Base-by-base conservation (phyloP, 2,113 vertebrate genomes). In the Tiliqua scincoides region DNA sequence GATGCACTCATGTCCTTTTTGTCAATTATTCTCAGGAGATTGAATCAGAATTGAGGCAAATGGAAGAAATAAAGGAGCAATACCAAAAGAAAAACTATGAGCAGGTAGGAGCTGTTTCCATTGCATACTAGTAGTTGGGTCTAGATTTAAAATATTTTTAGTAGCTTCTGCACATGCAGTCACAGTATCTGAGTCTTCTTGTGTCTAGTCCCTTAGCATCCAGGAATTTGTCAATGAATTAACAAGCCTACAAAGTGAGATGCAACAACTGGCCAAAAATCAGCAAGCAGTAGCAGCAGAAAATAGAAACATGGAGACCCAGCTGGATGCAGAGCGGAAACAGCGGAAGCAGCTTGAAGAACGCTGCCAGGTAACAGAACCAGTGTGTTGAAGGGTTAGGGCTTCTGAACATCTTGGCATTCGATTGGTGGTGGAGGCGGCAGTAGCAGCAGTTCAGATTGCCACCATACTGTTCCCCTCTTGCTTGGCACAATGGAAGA, bases 11-110 rank as follows among this genome's bases (percentile, higher is more conserved):
- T 78, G 67, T 79, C 10, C 25, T 63, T 84, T 85, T 62, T 79
- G 68, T 81, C 61, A 61, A 75, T 25, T 81, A 68, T 73, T 91
- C 88, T 32, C 87, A 97, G 96, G 94, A 96, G 85, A 92, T 92
- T 86, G 93, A 96, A 90, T 87, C 54, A 52, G 90, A 96, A 79
- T 81, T 96, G 90, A 94, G 87, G 81, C 92, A 93, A 65, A 93
- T 93, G 91, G 94, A 97, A 84, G 80, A 92, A 67, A 89, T 94
- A n/a, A 95, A 96, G 91, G 92, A 95, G 32, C 87, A 95, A 2
- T 95, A 95, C 88, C 92, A 95, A 86, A 96, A 95, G 83, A 95
- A 95, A n/a, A 96, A 96, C 85, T 93, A 91, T 1, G 94, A 96
- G 75, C 96, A 95, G 94, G 95, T 97, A 87, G 89, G 59, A 61